A percentile compares a stretch with the other conserved stretches of the same genome.
These are phyloP conservation scores for Stenoptilia bipunctidactyla DNA, from an alignment of 2,888 invertebrate genomes.

Conservation along the genomic window DNA sequence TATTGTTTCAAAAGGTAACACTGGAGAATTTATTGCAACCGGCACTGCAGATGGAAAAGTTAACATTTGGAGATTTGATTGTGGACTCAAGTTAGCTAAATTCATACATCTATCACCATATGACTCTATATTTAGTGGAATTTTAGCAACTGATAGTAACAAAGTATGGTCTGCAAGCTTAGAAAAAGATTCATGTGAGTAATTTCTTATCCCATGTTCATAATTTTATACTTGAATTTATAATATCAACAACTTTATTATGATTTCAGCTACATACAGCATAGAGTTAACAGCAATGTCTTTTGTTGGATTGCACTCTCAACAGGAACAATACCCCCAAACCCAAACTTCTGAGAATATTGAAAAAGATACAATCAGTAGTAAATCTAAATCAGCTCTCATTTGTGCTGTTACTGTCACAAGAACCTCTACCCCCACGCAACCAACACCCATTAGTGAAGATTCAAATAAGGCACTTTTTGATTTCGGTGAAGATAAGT, in stretches of 20 bases:
- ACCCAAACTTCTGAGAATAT: constrained; percentile 36
- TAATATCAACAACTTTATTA: constrained; percentile 1
- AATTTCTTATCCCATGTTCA: constrained; percentile 1
- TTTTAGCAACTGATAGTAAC: constrained; percentile 46
- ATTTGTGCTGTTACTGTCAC: constrained; percentile 53
- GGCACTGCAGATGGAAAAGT: constrained; percentile 75
- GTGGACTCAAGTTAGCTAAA: constrained; percentile 79
- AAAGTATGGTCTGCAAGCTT: constrained; percentile 60
- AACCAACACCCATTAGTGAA: constrained; percentile 46
- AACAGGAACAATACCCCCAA: constrained; percentile 43
- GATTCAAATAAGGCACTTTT: constrained; percentile 55
- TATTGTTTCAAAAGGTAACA: constrained; percentile 73
- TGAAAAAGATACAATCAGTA: constrained; percentile 41
- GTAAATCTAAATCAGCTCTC: constrained; percentile 49
- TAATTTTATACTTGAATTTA: constrained; percentile 1
- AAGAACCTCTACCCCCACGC: constrained; percentile 33
- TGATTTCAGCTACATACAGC: constrained; percentile 41
- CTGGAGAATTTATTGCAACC: constrained; percentile 70
- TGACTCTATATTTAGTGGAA: constrained; percentile 62
- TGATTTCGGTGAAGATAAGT: constrained; percentile 42
- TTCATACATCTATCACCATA: constrained; percentile 66
- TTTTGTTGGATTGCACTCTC: constrained; percentile 51
- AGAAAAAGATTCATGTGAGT: constrained; percentile 61
- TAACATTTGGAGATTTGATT: constrained; percentile 87
- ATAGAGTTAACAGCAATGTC: constrained; percentile 60